phyloP scores from a whole-genome alignment of 2,797 vertebrate genomes.

The Pampus argenteus region DNA sequence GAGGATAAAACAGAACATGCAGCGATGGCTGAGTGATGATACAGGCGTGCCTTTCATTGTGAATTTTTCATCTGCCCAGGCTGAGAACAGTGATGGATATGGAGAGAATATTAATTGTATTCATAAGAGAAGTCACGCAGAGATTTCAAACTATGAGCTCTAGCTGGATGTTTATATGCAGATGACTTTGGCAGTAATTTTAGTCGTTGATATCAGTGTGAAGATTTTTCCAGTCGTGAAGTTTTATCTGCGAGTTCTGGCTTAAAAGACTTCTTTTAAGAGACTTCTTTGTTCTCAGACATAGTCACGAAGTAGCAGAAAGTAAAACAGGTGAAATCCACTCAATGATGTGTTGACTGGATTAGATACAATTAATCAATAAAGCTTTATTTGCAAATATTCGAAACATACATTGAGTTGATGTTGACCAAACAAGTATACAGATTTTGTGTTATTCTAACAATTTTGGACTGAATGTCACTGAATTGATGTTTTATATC shows the following conservation, averaged over 20 bases:
- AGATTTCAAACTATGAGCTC: constrained; percentile 55
- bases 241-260: constrained; percentile 24
- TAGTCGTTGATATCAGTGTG: constrained; percentile 26
- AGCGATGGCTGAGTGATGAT: constrained; percentile 72
- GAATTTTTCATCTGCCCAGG: constrained; percentile 74
- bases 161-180: constrained; percentile 61
- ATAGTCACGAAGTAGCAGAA: not conserved
- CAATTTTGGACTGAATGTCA: too few species aligned
- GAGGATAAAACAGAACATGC: constrained; percentile 73
- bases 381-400: not conserved
- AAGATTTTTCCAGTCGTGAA: constrained; percentile 18
- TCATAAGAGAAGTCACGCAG: constrained; percentile 55
- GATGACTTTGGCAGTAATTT: constrained; percentile 61
- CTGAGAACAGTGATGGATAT: constrained; percentile 69
- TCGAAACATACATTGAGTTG: not conserved
- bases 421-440: too few species aligned
- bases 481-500: too few species aligned
- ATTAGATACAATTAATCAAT: not conserved
- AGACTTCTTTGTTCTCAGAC: not conserved
- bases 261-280: constrained; percentile 13
- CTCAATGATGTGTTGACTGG: not conserved
- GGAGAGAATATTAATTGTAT: constrained; percentile 76
- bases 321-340: not conserved
- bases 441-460: not conserved
- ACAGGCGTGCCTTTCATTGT: constrained; percentile 73